Percentiles rank a stretch among this genome's conserved stretches.
Conservation (phyloP, 1,140 invertebrate genomes). For the Bombus balteatus region DNA sequence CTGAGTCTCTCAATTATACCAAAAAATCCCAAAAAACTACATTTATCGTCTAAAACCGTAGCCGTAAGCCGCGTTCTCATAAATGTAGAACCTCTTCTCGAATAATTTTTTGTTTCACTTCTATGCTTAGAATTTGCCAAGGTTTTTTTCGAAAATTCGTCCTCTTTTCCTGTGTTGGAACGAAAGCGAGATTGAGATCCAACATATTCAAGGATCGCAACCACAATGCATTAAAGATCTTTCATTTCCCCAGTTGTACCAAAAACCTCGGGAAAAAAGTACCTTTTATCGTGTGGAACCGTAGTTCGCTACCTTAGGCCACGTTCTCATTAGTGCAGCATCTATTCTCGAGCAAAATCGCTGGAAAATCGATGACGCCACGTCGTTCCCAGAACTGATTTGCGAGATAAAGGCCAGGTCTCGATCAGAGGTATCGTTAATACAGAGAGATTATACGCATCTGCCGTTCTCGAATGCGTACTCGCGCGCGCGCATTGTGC, state of each 20-base stretch:
- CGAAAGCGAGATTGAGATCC: no score
- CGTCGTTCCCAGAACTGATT: slow-evolving; percentile 36
- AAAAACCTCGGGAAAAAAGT: no score
- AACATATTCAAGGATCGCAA: no score
- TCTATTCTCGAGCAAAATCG: background rate
- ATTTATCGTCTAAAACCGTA: background rate
- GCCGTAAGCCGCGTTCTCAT: background rate
- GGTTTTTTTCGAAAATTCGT: no score
- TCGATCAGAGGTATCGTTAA: slow-evolving; percentile 58
- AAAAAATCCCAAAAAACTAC: no score
- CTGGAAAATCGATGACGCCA: slow-evolving; percentile 7
- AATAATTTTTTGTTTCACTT: no score
- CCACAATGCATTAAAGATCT: background rate
- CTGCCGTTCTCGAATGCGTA: slow-evolving; percentile 58
- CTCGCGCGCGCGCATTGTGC: slow-evolving; percentile 49
- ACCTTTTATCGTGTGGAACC: background rate
- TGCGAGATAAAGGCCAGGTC: slow-evolving; percentile 38
- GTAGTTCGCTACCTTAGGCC: background rate
- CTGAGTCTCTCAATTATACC: no score
- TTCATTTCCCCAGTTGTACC: no score
- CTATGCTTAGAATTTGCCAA: no score
- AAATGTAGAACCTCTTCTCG: no score
- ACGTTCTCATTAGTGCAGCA: background rate
- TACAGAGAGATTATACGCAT: slow-evolving; percentile 74
- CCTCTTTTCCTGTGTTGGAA: no score